phyloP scores from a whole-genome alignment of 2,888 invertebrate genomes.

The Exocentrus adspersus region DNA sequence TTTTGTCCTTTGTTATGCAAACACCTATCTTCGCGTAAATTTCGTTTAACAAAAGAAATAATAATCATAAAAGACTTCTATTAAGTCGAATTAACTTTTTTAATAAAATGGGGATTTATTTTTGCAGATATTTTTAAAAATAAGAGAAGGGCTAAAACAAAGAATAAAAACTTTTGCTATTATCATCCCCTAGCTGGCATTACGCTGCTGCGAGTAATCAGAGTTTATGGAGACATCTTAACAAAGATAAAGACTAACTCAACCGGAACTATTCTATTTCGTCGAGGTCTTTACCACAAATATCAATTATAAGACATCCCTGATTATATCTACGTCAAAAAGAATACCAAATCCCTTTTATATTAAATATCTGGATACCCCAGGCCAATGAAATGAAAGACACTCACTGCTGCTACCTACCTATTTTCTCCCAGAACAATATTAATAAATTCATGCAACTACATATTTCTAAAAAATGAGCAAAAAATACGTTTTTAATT shows the following conservation, averaged over 20 bases:
- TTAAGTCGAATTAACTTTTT: neutral
- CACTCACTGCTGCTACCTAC: too few relatives aligned
- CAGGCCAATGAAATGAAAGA: neutral
- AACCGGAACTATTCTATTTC: conserved; percentile 61
- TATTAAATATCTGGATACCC: conserved; percentile 37
- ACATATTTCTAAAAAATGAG: too few relatives aligned
- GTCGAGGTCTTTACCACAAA: conserved; percentile 58
- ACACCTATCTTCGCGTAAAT: neutral
- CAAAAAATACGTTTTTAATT: too few relatives aligned
- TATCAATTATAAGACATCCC: conserved; percentile 60
- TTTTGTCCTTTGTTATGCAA: too few relatives aligned
- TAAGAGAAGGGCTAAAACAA: conserved; percentile 41
- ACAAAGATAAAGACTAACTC: conserved; percentile 61
- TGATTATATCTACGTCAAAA: conserved; percentile 49
- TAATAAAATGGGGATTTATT: conserved; percentile 15
- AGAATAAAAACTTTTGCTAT: conserved; percentile 51
- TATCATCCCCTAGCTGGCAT: conserved; percentile 47
- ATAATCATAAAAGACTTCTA: neutral
- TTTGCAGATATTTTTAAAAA: conserved; percentile 33
- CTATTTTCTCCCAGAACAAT: too few relatives aligned
- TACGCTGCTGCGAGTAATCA: conserved; percentile 56
- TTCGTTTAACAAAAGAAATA: neutral
- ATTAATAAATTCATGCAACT: too few relatives aligned
- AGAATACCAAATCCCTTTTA: conserved; percentile 46
- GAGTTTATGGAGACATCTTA: conserved; percentile 63